These are phyloP conservation scores for Lysandra coridon DNA, from an alignment of 2,888 invertebrate genomes.

Conservation along the genomic window DNA sequence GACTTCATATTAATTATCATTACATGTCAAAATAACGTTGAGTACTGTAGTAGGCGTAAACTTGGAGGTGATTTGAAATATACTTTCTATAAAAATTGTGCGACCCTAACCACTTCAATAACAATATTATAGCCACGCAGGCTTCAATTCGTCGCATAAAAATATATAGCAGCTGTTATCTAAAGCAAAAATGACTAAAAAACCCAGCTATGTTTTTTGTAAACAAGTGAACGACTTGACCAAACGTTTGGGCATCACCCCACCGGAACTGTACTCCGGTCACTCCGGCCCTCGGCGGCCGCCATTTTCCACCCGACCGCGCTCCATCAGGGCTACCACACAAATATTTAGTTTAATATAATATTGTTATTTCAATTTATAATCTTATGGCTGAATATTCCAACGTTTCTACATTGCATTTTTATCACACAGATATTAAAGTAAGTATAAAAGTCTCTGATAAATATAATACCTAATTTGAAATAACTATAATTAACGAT, in stretches of 20 bases:
- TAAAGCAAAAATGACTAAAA: not conserved
- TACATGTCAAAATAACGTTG: not conserved
- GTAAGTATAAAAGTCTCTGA: not conserved
- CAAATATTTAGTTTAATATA: not conserved
- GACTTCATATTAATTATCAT: not conserved
- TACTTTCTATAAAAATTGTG: too few species aligned
- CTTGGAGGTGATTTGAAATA: not conserved
- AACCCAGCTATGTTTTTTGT: not conserved
- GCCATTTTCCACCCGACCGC: constrained; percentile 73
- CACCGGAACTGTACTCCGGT: constrained; percentile 56
- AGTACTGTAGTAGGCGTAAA: not conserved
- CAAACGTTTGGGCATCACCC: constrained; percentile 56
- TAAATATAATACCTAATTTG: not conserved
- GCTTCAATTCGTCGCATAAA: not conserved
- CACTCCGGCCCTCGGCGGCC: constrained; percentile 70
- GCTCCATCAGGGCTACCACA: constrained; percentile 39
- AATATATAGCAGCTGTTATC: not conserved
- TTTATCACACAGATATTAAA: too few species aligned
- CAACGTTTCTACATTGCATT: too few species aligned
- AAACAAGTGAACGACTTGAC: constrained; percentile 41
- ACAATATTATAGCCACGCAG: not conserved
- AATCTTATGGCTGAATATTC: not conserved
- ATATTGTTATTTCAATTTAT: not conserved
- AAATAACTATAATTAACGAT: not conserved
- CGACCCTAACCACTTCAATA: too few species aligned